These are phyloP conservation scores for Hesperia comma DNA, from an alignment of 2,888 invertebrate genomes.

Conservation along the genomic window DNA sequence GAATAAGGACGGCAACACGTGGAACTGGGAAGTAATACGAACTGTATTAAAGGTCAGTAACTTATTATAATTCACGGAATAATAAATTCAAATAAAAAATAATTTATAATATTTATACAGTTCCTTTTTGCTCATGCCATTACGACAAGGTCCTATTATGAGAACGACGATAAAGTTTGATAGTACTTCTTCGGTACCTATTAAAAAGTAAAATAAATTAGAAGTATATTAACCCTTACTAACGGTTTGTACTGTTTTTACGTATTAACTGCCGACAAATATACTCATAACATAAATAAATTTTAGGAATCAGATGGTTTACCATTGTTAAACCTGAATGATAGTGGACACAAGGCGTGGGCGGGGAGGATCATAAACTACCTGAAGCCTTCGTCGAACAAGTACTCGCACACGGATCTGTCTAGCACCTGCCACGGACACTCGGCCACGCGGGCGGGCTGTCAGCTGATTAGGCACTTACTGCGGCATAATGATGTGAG, in stretches of 20 bases:
- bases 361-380: conserved; percentile 91
- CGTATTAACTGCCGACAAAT: no score
- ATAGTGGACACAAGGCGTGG: conserved; percentile 76
- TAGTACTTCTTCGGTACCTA: no score
- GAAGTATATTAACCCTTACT: no score
- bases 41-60: conserved; percentile 87
- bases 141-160: no score
- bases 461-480: conserved; percentile 90
- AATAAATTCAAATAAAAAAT: no score
- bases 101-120: no score
- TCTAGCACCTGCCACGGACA: conserved; percentile 82
- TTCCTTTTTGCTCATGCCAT: no score
- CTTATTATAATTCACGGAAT: no score
- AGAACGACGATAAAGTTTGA: no score
- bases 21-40: conserved; percentile 97
- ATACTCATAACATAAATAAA: neutral
- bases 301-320: conserved; percentile 64
- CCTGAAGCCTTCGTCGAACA: conserved; percentile 93
- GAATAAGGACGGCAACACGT: conserved; percentile 91
- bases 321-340: conserved; percentile 66
- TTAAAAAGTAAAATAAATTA: no score
- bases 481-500: conserved; percentile 86
- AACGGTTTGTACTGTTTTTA: no score
- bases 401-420: conserved; percentile 93
- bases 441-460: conserved; percentile 86